Evolutionary conservation across 1,140 invertebrate species (phyloP).

Genomic region (Gonatopus flavifemur): DNA sequence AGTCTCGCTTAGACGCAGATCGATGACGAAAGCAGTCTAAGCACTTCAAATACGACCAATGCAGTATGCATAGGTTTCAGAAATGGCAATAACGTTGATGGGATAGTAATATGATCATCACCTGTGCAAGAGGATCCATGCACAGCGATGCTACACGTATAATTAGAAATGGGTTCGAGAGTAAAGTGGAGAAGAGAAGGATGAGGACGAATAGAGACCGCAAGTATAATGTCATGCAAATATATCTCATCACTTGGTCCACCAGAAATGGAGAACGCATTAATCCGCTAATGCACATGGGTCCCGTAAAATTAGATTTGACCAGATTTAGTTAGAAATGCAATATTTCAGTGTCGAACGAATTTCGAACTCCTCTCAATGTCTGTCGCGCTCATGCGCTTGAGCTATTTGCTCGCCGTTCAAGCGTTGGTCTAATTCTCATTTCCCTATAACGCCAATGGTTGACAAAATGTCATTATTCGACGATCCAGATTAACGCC

Average conservation of each 20-base stretch:
- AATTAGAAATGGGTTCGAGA: conserved; percentile 46
- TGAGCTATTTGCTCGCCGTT: too few species aligned
- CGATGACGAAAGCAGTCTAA: conserved; percentile 37
- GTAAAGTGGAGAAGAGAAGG: conserved; percentile 11
- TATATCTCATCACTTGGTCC: conserved; percentile 45
- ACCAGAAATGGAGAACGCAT: conserved; percentile 48
- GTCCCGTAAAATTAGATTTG: conserved; percentile 51
- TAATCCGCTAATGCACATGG: conserved; percentile 52
- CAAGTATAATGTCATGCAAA: conserved; percentile 51
- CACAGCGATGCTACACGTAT: conserved; percentile 43
- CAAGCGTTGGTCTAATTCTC: background rate
- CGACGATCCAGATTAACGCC: conserved; percentile 25
- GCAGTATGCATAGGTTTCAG: conserved; percentile 36
- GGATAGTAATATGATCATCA: conserved; percentile 53
- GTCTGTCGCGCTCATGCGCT: too few species aligned
- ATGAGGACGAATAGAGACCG: conserved; percentile 17
- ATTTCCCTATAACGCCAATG: conserved; percentile 10
- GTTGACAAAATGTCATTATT: conserved; percentile 28
- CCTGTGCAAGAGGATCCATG: conserved; percentile 41
- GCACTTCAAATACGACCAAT: conserved; percentile 44
- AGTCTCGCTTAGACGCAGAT: conserved; percentile 29
- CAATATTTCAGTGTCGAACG: conserved; percentile 42
- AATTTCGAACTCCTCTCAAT: conserved; percentile 28
- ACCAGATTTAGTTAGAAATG: conserved; percentile 46
- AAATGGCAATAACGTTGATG: conserved; percentile 52